phyloP scores from a whole-genome alignment of 2,113 vertebrate genomes.

The Xenopus borealis region DNA sequence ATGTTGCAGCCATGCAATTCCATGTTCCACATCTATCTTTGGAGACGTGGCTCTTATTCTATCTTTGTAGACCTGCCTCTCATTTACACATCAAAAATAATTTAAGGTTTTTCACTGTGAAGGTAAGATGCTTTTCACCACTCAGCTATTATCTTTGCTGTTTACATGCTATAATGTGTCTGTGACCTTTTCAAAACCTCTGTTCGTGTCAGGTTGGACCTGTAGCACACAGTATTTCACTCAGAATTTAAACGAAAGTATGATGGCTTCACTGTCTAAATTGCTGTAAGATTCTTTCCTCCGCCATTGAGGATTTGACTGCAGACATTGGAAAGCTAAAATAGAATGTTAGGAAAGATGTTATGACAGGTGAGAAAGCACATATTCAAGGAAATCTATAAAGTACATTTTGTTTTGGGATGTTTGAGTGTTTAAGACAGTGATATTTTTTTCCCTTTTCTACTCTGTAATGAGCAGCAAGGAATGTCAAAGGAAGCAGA shows the following conservation, averaged over 20 bases:
- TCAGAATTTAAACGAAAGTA: constrained; percentile 55
- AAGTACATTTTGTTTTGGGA: too few species aligned
- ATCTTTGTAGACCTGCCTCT: constrained; percentile 62
- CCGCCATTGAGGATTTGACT: neutral
- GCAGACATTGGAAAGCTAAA: neutral
- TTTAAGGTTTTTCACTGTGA: constrained; percentile 68
- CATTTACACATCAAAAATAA: constrained; percentile 76
- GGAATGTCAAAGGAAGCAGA: too few species aligned
- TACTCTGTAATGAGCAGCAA: too few species aligned
- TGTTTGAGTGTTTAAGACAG: too few species aligned
- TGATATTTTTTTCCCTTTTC: too few species aligned
- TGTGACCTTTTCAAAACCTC: constrained; percentile 66
- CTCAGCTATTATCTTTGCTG: constrained; percentile 68
- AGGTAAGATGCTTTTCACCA: constrained; percentile 71
- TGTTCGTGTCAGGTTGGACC: constrained; percentile 61
- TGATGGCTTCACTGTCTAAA: constrained; percentile 35
- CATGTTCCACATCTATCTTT: constrained; percentile 61
- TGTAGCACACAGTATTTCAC: constrained; percentile 62
- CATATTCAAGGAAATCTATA: too few species aligned
- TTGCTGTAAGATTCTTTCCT: neutral
- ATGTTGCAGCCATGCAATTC: constrained; percentile 63
- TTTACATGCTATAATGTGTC: constrained; percentile 69
- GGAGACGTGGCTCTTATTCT: too few species aligned
- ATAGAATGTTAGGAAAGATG: too few species aligned
- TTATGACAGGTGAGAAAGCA: too few species aligned